Base-by-base conservation (phyloP, 2,113 vertebrate species). In the Cynocephalus volans region DNA sequence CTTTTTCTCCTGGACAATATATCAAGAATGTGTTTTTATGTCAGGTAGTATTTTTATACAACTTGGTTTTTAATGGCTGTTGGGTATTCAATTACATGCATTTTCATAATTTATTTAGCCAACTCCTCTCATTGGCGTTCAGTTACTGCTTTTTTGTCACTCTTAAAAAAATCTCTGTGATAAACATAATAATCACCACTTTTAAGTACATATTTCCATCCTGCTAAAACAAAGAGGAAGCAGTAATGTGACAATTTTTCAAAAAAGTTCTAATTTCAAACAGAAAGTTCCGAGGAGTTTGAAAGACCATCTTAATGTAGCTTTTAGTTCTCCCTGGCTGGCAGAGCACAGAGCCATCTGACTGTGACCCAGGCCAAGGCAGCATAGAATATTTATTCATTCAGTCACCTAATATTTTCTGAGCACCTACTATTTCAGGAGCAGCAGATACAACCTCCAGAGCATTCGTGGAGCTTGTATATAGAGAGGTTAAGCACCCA, bases 61-160 rank as follows among this genome's bases (percentile, higher is more conserved):
- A 90, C n/a, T 90, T 84, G 19, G 91, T 88, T 48, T 93, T 93
- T 96, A 95, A 84, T 76, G 41, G 26, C 36, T 87, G 24, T 56
- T 80, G 18, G 67, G n/a, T 94, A 62, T 90, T 33, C 52, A 45
- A 90, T 72, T 13, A 50, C 23, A 62, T 13, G 19, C 11, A 24
- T 77, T 75, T 88, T 70, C 26, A 33, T 69, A 65, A 88, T 80
- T 80, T 90, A 85, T 85, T 92, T 72, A 92, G 82, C 33, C n/a
- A 95, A 36, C 6, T 3, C 0, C 48, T 92, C 73, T 48, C 21
- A 82, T 33, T 70, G 19, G 41, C 26, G 64, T 62, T 82, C 45
- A 85, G 31, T 91, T 83, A 76, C 72, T 70, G 70, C 6, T 2
- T 73, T 67, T 64, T 62, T 84, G 28, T 17, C 48, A 76, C 2